Percentiles rank a stretch among this genome's conserved stretches.
Evolutionary conservation across 2,888 invertebrate species (phyloP).

Genomic region (Xylota sylvarum): DNA sequence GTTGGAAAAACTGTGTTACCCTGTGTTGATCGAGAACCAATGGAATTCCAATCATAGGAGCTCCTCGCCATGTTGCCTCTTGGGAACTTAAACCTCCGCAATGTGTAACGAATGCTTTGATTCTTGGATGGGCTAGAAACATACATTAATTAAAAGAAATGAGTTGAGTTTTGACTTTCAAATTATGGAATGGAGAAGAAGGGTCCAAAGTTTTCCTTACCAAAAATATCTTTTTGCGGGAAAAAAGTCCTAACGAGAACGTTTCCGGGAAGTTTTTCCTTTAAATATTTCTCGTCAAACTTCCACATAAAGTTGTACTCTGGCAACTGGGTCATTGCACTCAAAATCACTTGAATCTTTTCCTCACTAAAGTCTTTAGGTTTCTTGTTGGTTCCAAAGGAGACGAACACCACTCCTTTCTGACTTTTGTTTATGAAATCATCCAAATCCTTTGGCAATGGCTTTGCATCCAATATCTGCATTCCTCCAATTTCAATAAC

Average conservation of each 20-base stretch:
- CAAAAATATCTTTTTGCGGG: constrained; percentile 80
- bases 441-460: constrained; percentile 79
- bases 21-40: constrained; percentile 80
- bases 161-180: too few species aligned
- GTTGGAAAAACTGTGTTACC: constrained; percentile 31
- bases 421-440: constrained; percentile 80
- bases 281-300: constrained; percentile 76
- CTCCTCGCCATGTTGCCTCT: constrained; percentile 81
- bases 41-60: constrained; percentile 82
- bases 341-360: constrained; percentile 67
- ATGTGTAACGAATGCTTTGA: constrained; percentile 81
- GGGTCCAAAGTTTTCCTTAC: constrained; percentile 76
- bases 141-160: too few species aligned
- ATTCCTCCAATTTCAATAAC: constrained; percentile 83
- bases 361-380: constrained; percentile 70
- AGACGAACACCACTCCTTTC: constrained; percentile 82
- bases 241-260: constrained; percentile 71
- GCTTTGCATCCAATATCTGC: constrained; percentile 80
- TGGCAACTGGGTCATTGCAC: constrained; percentile 78
- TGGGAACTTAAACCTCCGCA: constrained; percentile 81
- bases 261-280: constrained; percentile 78
- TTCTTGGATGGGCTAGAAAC: constrained; percentile 78
- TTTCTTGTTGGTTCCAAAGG: constrained; percentile 81
- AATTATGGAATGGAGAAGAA: too few species aligned
- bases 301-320: constrained; percentile 84